Evolutionary conservation across 1,140 invertebrate species (phyloP), one percentile per base, ranked within the genome.

Genomic region (Lucilia sericata): DNA sequence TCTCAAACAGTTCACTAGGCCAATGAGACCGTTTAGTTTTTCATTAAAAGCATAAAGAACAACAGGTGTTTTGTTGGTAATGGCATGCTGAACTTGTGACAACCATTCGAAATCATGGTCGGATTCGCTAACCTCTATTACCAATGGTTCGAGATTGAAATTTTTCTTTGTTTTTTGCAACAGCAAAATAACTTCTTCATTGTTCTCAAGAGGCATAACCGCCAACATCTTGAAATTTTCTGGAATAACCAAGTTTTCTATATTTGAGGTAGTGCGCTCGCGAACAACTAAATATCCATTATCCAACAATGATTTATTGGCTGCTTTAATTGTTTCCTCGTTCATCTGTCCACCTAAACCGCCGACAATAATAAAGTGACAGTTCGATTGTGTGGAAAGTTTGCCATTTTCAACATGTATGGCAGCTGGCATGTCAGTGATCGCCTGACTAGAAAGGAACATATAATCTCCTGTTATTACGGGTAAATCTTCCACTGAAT

Each of bases 1-100:
- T 84, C 94, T 91, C 0, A 96, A 85, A 87, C 95, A 96, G 78
- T 96, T 96, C 0, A 95, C 93, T n/a, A 99, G 91, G 14, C 98
- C 98, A 21, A 98, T 87, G 19, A 98, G 91, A 42, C 98, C 98
- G 91, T 93, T 96, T 1, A 93, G 89, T n/a, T 90, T 90, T 84
- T 95, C 94, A 85, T 93, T 92, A 90, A 94, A 93, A 9, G 92
- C 91, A 74, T 94, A 93, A 0, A 95, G 86, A 9, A 95, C 83
- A 0, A 90, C 86, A 12, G 86, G 75, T 12, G 92, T 91, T 86
- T 93, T 92, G 85, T 94, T 92, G 2, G 19, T 76, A 8, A 94
- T 86, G 13, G 92, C 91, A 21, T 92, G 88, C 88, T 95, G 93
- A n/a, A 94, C 86, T 30, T 91, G 85, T 3, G 88, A 76, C 2